Percentiles rank a stretch among this genome's conserved stretches.
These are phyloP conservation scores for Germaria angustata DNA, from an alignment of 2,888 invertebrate genomes.

Conservation along the genomic window DNA sequence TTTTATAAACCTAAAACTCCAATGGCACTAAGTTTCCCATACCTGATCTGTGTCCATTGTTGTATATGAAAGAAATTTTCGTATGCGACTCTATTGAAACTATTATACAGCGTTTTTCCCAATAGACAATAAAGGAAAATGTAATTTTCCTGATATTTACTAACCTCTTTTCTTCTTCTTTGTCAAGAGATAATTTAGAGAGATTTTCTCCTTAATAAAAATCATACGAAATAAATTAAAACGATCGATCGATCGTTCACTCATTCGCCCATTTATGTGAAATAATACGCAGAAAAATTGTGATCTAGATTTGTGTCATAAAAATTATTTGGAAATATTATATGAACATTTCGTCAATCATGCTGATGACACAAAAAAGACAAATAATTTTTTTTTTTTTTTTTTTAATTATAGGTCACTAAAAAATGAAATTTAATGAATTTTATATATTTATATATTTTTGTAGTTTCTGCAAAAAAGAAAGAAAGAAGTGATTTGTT, in stretches of 20 bases:
- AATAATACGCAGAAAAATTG: constrained; percentile 25
- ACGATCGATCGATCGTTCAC: background rate
- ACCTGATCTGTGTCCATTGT: background rate
- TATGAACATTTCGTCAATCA: constrained; percentile 10
- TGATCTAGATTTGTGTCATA: constrained; percentile 28
- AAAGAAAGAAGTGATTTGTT: background rate
- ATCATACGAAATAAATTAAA: constrained; percentile 17
- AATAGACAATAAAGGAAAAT: too few species aligned
- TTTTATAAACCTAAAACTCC: too few species aligned
- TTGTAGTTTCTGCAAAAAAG: background rate
- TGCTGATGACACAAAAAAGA: background rate
- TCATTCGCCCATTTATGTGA: background rate
- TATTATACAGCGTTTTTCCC: constrained; percentile 29
- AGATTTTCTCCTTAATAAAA: constrained; percentile 23
- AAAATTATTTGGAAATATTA: constrained; percentile 40
- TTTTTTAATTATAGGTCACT: too few species aligned
- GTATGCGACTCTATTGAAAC: background rate
- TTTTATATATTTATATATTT: background rate
- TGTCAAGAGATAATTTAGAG: constrained; percentile 35
- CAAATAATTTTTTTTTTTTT: background rate
- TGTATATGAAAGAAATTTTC: background rate
- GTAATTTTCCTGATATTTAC: background rate
- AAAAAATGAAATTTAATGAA: background rate
- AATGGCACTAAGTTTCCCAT: background rate
- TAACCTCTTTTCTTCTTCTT: too few species aligned